These are phyloP conservation scores for Candoia aspera DNA, from an alignment of 2,113 vertebrate genomes.

Conservation along the genomic window DNA sequence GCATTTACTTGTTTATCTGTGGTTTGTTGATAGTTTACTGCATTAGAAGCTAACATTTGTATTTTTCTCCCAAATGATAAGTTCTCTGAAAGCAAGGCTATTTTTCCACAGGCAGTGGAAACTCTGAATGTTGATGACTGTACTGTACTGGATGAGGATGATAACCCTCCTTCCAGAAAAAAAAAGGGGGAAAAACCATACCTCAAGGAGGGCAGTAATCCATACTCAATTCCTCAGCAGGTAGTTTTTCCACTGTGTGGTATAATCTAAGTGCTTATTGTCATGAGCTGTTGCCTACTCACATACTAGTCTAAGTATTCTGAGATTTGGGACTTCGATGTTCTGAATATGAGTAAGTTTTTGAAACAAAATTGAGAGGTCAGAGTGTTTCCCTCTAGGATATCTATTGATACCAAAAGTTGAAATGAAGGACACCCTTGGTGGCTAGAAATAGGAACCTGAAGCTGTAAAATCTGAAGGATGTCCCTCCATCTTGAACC, in stretches of 20 bases:
- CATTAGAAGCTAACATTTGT: neutral
- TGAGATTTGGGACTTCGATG: neutral
- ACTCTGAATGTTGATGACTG: neutral
- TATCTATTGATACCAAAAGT: neutral
- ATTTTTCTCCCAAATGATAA: neutral
- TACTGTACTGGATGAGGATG: neutral
- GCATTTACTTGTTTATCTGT: neutral
- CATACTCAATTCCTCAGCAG: rapidly evolving
- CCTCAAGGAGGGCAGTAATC: neutral
- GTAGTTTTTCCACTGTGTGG: neutral
- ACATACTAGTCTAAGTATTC: neutral
- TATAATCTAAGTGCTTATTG: neutral
- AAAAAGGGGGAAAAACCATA: rapidly evolving
- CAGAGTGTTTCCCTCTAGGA: neutral
- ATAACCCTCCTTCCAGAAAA: neutral
- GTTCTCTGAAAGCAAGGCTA: neutral
- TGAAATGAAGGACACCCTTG: neutral
- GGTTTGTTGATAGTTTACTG: neutral
- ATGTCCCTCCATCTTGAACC: neutral
- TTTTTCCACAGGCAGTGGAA: conserved; percentile 10
- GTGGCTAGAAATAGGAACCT: neutral
- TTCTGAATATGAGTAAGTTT: neutral
- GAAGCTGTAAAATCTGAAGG: neutral
- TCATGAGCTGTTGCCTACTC: neutral
- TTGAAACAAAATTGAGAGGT: neutral